Evolutionary conservation across 2,888 invertebrate species (phyloP).

Genomic region (Lepas anatifera): DNA sequence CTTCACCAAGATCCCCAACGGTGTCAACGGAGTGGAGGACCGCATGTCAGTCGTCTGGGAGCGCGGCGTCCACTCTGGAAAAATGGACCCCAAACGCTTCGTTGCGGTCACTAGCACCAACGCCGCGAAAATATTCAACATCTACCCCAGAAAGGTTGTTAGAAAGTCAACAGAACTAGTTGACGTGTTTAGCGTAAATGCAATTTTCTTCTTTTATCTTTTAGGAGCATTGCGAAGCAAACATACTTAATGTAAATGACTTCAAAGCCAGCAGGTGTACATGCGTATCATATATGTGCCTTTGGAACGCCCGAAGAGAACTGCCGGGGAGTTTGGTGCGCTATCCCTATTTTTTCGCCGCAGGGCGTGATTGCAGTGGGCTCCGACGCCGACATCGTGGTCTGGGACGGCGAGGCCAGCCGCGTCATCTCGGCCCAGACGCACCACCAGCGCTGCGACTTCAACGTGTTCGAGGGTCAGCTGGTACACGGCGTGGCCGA

Average conservation of each 20-base stretch:
- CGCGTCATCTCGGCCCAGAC: constrained; percentile 79
- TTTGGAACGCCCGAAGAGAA: no score
- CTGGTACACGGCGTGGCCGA: constrained; percentile 82
- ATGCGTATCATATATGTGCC: no score
- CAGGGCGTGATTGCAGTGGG: constrained; percentile 78
- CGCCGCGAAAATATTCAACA: constrained; percentile 93
- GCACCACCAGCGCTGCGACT: constrained; percentile 86
- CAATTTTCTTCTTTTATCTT: background rate
- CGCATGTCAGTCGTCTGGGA: constrained; percentile 97
- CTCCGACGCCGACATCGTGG: constrained; percentile 91
- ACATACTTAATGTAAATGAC: background rate
- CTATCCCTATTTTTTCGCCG: no score
- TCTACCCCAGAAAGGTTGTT: constrained; percentile 75
- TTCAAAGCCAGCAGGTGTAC: no score
- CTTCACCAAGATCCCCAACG: constrained; percentile 90
- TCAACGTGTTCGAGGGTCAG: constrained; percentile 97
- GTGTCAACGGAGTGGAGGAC: constrained; percentile 93
- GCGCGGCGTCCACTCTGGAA: constrained; percentile 80
- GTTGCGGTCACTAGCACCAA: constrained; percentile 93
- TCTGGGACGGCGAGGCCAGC: constrained; percentile 84
- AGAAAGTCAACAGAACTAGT: no score
- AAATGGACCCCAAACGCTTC: constrained; percentile 83
- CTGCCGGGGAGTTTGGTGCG: no score
- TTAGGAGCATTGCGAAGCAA: background rate
- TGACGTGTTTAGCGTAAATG: no score